Conservation (phyloP, 2,888 invertebrate genomes). For the Leucoptera coffeella region DNA sequence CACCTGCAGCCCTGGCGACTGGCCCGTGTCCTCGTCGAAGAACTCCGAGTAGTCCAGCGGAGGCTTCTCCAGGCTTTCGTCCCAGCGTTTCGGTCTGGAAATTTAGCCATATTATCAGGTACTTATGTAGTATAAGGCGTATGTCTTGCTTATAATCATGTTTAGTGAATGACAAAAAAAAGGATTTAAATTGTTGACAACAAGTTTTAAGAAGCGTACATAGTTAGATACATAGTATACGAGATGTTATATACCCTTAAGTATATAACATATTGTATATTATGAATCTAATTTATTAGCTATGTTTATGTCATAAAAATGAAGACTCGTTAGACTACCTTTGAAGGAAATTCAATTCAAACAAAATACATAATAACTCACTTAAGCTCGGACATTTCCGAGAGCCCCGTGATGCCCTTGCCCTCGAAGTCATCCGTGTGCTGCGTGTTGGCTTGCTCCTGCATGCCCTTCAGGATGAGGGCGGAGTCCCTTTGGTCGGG, state of each 20-base stretch:
- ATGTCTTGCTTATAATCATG: no score
- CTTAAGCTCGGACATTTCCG: conserved; percentile 70
- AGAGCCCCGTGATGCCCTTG: conserved; percentile 25
- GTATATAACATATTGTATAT: no score
- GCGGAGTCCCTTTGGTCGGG: conserved; percentile 75
- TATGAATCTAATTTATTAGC: no score
- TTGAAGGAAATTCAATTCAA: not conserved
- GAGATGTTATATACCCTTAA: no score
- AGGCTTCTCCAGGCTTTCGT: conserved; percentile 91
- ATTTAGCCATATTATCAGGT: no score
- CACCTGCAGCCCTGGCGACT: conserved; percentile 83
- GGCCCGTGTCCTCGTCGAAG: conserved; percentile 93
- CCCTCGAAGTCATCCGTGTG: conserved; percentile 61
- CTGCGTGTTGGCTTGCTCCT: conserved; percentile 61
- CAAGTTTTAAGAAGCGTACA: no score
- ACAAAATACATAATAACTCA: conserved; percentile 31
- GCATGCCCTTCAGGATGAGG: conserved; percentile 79
- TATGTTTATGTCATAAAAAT: no score
- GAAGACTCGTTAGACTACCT: no score
- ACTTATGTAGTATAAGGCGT: no score
- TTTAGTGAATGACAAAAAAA: no score
- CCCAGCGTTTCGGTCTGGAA: conserved; percentile 92
- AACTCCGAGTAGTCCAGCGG: conserved; percentile 95
- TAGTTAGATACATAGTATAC: no score
- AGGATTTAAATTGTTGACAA: no score